A percentile compares a stretch with the other conserved stretches of the same genome.
phyloP scores from a whole-genome alignment of 2,888 invertebrate species.

The Acrobeloides nanus region DNA sequence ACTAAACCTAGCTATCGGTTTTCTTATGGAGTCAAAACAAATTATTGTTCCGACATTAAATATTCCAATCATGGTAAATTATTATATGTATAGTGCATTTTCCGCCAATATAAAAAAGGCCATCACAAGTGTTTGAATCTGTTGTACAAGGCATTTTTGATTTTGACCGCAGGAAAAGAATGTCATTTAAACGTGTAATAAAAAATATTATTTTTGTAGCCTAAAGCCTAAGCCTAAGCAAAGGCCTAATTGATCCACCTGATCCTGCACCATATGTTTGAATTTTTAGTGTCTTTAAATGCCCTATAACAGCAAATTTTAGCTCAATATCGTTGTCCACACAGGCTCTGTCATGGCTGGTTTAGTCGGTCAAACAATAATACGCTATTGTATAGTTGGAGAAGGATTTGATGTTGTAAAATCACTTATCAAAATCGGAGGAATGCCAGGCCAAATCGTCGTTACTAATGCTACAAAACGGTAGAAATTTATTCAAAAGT shows the following conservation, averaged over 20 bases:
- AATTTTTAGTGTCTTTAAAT: conserved; percentile 2
- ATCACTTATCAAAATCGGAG: conserved; percentile 16
- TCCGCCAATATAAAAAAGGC: neutral
- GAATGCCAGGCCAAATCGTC: conserved; percentile 32
- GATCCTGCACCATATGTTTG: neutral
- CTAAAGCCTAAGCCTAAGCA: too few relatives aligned
- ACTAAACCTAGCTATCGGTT: conserved; percentile 51
- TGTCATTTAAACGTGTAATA: too few relatives aligned
- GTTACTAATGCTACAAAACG: conserved; percentile 36
- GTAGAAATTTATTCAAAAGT: neutral
- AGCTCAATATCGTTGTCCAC: conserved; percentile 35
- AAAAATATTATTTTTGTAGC: too few relatives aligned
- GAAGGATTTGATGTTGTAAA: conserved; percentile 41
- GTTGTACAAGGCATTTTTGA: too few relatives aligned
- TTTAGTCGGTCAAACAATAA: conserved; percentile 40
- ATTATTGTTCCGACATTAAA: conserved; percentile 38
- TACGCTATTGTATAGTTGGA: conserved; percentile 42
- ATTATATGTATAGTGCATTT: neutral
- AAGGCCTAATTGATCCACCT: too few relatives aligned
- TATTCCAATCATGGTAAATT: conserved; percentile 30
- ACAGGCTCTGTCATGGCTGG: conserved; percentile 45
- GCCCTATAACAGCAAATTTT: conserved; percentile 7
- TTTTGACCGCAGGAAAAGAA: too few relatives aligned
- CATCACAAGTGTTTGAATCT: too few relatives aligned
- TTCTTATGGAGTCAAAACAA: conserved; percentile 47